Conservation (phyloP, 2,797 vertebrate genomes). For the Cuculus canorus region DNA sequence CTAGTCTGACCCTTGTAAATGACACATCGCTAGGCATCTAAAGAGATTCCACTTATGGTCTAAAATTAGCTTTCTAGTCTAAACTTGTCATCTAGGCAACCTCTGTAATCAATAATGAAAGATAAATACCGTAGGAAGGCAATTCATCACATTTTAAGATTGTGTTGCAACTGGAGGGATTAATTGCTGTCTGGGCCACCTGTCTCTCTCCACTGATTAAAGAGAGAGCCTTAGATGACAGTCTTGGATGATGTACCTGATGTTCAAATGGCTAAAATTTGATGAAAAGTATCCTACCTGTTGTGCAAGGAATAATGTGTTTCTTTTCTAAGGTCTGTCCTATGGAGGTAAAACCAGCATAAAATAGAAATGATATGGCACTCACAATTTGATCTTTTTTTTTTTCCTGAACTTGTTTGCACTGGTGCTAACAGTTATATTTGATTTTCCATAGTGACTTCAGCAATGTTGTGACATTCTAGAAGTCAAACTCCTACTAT, state of each 20-base stretch:
- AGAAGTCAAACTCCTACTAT: background rate
- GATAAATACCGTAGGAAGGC: conserved; percentile 6
- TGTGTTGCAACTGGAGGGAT: conserved; percentile 5
- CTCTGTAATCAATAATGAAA: background rate
- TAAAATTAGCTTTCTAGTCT: conserved; percentile 44
- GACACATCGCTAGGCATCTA: background rate
- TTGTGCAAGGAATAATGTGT: background rate
- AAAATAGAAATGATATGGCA: background rate
- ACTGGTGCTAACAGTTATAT: background rate
- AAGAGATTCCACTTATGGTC: background rate
- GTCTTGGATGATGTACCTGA: background rate
- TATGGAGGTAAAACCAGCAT: background rate
- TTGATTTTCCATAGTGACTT: background rate
- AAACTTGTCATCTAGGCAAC: conserved; percentile 26
- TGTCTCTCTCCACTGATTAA: conserved; percentile 45
- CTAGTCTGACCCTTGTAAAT: background rate
- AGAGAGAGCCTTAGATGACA: background rate
- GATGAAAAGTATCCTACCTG: background rate
- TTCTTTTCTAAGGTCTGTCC: background rate
- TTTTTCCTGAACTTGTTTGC: background rate
- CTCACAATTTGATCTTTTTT: background rate
- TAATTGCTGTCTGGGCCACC: conserved; percentile 38
- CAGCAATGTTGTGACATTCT: background rate
- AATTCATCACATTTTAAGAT: conserved; percentile 14
- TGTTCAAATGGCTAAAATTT: conserved; percentile 14